Percentiles rank a stretch among this genome's conserved stretches.
Conservation (phyloP, 2,888 invertebrate genomes). For the Drosophila suboccidentalis region DNA sequence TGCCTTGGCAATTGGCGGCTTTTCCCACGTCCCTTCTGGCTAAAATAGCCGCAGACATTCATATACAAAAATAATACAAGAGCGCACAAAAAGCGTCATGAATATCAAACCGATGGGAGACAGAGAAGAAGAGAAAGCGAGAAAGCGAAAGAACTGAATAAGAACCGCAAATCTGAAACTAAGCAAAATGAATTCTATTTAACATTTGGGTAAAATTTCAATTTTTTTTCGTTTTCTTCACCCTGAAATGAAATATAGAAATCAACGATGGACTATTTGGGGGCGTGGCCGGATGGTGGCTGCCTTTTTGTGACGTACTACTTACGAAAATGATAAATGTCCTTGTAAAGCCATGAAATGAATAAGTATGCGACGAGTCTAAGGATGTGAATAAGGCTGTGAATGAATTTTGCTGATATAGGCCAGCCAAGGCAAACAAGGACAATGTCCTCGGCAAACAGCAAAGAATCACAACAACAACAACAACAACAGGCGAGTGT, state of each 20-base stretch:
- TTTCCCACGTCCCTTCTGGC: slow-evolving; percentile 31
- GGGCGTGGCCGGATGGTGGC: slow-evolving; percentile 34
- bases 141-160: slow-evolving; percentile 20
- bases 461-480: slow-evolving; percentile 65
- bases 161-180: slow-evolving; percentile 64
- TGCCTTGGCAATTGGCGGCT: slow-evolving; percentile 49
- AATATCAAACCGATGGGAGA: slow-evolving; percentile 49
- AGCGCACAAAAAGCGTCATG: slow-evolving; percentile 60
- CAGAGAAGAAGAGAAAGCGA: background rate
- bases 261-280: slow-evolving; percentile 51
- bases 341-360: slow-evolving; percentile 79
- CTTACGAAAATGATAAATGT: slow-evolving; percentile 80
- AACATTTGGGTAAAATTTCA: slow-evolving; percentile 73
- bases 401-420: slow-evolving; percentile 32
- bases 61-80: slow-evolving; percentile 64
- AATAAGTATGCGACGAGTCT: slow-evolving; percentile 64
- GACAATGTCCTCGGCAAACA: slow-evolving; percentile 63
- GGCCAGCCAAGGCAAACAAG: slow-evolving; percentile 61
- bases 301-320: slow-evolving; percentile 74
- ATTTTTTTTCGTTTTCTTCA: slow-evolving; percentile 36
- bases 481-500: slow-evolving; percentile 31
- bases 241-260: slow-evolving; percentile 62
- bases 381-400: background rate
- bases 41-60: slow-evolving; percentile 55
- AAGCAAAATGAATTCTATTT: slow-evolving; percentile 76